Evolutionary conservation across 2,113 vertebrate species (phyloP).

Genomic region (Galbula dea): DNA sequence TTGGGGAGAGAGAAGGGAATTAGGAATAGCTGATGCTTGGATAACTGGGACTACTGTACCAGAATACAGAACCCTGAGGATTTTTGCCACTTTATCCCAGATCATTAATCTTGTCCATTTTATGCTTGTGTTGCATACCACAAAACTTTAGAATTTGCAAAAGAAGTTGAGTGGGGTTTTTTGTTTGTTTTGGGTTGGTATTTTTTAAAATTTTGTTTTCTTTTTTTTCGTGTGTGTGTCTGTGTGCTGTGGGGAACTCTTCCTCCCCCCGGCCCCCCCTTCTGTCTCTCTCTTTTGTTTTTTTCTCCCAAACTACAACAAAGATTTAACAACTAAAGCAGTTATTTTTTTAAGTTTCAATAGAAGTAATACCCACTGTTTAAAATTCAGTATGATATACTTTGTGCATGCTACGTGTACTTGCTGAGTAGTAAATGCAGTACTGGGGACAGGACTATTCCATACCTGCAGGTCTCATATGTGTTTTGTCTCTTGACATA

Average conservation of each 20-base stretch:
- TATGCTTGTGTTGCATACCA: conserved; percentile 11
- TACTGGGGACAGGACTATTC: not conserved
- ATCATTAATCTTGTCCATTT: conserved; percentile 42
- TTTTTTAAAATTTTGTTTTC: too few relatives aligned
- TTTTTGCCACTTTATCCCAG: conserved; percentile 45
- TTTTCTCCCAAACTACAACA: not conserved
- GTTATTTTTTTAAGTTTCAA: not conserved
- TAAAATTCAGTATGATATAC: not conserved
- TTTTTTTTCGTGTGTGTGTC: not conserved
- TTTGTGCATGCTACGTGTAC: not conserved
- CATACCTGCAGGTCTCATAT: not conserved
- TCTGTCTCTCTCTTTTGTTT: rapidly evolving
- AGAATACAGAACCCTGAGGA: conserved; percentile 26
- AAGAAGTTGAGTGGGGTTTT: not conserved
- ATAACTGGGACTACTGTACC: conserved; percentile 9
- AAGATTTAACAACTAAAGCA: not conserved
- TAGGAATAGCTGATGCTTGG: conserved; percentile 41
- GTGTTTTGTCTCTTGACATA: not conserved
- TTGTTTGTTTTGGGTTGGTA: too few relatives aligned
- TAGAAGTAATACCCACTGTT: not conserved
- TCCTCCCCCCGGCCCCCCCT: too few relatives aligned
- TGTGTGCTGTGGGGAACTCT: not conserved
- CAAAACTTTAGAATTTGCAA: conserved; percentile 2
- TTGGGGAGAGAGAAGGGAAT: not conserved
- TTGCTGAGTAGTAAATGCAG: not conserved